phyloP scores from a whole-genome alignment of 2,797 vertebrate genomes.

The Eulemur mongoz region DNA sequence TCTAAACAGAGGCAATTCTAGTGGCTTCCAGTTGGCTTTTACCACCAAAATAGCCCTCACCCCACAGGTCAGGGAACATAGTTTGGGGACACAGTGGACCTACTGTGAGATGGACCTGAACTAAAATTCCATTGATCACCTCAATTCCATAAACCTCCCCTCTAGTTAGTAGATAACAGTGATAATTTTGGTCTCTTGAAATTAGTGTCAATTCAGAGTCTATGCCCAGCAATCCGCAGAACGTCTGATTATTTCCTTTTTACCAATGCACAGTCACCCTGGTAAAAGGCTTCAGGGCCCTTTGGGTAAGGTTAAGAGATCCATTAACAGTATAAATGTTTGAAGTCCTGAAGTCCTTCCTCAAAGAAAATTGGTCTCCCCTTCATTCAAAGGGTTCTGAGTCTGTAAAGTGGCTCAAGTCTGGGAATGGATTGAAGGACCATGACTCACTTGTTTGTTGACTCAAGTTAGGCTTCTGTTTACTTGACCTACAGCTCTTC shows the following conservation, averaged over 20 bases:
- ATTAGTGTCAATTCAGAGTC: background rate
- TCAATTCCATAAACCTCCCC: background rate
- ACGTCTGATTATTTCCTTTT: background rate
- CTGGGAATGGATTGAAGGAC: background rate
- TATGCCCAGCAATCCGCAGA: background rate
- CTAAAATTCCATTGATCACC: background rate
- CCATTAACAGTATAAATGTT: background rate
- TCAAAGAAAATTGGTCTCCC: background rate
- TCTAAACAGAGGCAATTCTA: background rate
- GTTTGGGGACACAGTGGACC: background rate
- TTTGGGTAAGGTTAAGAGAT: background rate
- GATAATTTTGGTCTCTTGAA: background rate
- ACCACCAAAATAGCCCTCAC: fast-evolving
- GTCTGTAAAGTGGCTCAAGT: background rate
- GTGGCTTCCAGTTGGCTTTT: background rate
- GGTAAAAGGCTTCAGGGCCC: background rate
- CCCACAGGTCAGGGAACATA: background rate
- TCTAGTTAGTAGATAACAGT: background rate
- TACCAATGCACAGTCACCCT: background rate
- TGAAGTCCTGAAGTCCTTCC: background rate
- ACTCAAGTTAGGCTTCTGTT: background rate
- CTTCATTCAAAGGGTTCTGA: background rate
- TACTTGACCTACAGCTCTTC: background rate
- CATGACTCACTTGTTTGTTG: background rate
- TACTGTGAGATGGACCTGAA: background rate